These are phyloP conservation scores for Bimastos eiseni DNA, from an alignment of 2,888 invertebrate genomes.

Conservation along the genomic window DNA sequence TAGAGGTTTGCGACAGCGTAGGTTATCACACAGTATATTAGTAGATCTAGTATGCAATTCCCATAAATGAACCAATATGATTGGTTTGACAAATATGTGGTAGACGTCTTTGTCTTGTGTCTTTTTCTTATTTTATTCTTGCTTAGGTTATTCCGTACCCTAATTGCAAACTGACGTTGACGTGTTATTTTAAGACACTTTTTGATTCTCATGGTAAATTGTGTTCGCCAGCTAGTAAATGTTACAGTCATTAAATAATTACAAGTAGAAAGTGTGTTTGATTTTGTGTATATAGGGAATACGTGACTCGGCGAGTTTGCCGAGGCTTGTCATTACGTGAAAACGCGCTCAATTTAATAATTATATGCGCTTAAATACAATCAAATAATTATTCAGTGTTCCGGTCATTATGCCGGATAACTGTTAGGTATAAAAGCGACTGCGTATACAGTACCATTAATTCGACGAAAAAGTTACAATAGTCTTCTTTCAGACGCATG, in stretches of 20 bases:
- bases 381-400: neutral
- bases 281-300: neutral
- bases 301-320: neutral
- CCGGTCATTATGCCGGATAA: neutral
- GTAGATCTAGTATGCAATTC: neutral
- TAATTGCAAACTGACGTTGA: neutral
- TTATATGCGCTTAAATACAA: neutral
- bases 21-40: too few species aligned
- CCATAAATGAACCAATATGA: neutral
- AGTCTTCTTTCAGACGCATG: neutral
- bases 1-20: neutral
- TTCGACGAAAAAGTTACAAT: neutral
- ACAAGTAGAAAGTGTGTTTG: neutral
- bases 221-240: neutral
- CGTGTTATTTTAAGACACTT: constrained; percentile 3
- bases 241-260: constrained; percentile 13
- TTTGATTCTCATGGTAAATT: neutral
- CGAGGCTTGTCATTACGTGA: neutral
- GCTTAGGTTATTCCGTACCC: neutral
- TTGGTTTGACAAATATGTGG: neutral
- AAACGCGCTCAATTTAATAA: neutral
- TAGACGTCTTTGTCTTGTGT: neutral
- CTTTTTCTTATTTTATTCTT: neutral
- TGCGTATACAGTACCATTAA: neutral
- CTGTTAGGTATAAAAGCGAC: neutral